phyloP scores from a whole-genome alignment of 2,113 vertebrate genomes.

The Platichthys stellatus region DNA sequence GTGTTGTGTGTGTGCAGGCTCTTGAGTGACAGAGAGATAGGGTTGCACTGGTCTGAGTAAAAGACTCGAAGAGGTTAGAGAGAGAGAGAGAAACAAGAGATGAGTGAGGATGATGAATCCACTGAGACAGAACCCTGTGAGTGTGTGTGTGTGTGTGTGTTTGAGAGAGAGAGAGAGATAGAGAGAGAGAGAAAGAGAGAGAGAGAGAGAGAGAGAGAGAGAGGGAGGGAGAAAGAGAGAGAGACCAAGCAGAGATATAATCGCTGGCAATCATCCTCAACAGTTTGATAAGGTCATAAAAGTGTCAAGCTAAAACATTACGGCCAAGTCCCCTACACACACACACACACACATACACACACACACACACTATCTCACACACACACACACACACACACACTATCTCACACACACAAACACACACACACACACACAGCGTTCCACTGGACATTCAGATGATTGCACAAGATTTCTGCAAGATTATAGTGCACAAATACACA shows the following conservation, averaged over 20 bases:
- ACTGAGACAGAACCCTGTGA: conserved; percentile 31
- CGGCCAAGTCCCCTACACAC: conserved; percentile 3
- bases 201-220: too few species aligned
- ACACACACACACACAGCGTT: neutral
- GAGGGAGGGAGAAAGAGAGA: neutral
- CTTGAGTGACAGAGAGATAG: neutral
- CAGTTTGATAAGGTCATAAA: conserved; percentile 56
- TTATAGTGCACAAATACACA: neutral
- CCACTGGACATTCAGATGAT: too few species aligned
- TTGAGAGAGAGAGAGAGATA: too few species aligned
- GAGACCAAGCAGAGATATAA: conserved; percentile 34
- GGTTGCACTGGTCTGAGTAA: conserved; percentile 1
- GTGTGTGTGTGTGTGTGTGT: conserved; percentile 1
- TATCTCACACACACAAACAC: neutral
- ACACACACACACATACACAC: conserved; percentile 12
- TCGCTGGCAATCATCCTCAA: conserved; percentile 59
- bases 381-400: conserved; percentile 7
- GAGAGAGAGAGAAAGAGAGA: too few species aligned
- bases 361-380: neutral
- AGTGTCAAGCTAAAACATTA: conserved; percentile 51
- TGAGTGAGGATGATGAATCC: conserved; percentile 55
- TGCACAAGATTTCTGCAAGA: too few species aligned
- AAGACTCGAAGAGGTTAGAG: conserved; percentile 27
- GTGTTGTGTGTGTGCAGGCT: neutral
- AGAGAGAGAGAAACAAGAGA: conserved; percentile 46